phyloP scores from a whole-genome alignment of 2,113 vertebrate species.

The Okapia johnstoni region DNA sequence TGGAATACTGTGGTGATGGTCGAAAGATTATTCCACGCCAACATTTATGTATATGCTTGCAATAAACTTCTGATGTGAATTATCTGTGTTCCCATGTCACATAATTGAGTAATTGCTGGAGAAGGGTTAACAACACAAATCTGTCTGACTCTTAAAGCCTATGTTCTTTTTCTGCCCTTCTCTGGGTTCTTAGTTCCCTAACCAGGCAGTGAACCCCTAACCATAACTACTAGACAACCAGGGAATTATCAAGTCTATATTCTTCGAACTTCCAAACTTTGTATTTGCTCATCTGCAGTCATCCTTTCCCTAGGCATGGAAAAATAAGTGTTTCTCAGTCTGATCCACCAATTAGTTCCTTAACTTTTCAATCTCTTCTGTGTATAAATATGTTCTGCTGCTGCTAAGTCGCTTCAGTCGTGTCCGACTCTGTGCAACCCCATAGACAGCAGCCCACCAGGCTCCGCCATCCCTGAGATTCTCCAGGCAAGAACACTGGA shows the following conservation, averaged over 20 bases:
- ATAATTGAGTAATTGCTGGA: not conserved
- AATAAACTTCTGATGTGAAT: not conserved
- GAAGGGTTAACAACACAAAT: not conserved
- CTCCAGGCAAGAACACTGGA: no score
- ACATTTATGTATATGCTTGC: not conserved
- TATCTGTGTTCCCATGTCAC: not conserved
- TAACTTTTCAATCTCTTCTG: not conserved
- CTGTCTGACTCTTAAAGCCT: not conserved
- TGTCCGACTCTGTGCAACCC: no score
- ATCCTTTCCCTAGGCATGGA: not conserved
- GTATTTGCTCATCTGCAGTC: not conserved
- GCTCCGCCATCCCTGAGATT: no score
- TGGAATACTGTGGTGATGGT: not conserved
- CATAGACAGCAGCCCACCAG: no score
- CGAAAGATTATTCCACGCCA: not conserved
- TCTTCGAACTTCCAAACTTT: not conserved
- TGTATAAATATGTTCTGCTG: not conserved
- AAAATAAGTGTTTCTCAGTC: not conserved
- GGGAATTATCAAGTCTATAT: not conserved
- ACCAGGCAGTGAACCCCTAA: not conserved
- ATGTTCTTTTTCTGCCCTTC: not conserved
- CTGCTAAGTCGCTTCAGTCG: no score
- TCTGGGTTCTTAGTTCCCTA: not conserved
- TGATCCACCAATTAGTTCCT: not conserved
- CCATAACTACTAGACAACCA: not conserved